Conservation (phyloP, 2,797 vertebrate species). For the Myotis myotis region DNA sequence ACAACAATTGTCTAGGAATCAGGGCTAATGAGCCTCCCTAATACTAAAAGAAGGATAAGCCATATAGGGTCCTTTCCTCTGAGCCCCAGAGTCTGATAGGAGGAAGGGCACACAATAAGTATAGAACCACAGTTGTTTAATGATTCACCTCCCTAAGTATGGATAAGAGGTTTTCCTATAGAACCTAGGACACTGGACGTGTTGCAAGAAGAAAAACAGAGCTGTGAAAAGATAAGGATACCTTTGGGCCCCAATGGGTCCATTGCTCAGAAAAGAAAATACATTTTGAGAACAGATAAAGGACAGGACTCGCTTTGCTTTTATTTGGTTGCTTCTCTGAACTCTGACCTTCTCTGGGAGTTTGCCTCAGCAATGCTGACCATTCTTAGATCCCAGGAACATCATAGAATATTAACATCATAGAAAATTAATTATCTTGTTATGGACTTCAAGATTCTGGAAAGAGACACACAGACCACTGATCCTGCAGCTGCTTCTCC, state of each 20-base stretch:
- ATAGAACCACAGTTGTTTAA: not conserved
- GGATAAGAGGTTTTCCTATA: not conserved
- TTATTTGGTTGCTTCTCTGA: not conserved
- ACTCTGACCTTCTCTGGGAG: not conserved
- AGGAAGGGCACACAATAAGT: not conserved
- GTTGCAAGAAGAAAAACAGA: not conserved
- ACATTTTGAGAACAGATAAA: not conserved
- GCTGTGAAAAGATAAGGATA: not conserved
- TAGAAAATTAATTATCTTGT: not conserved
- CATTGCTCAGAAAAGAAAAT: not conserved
- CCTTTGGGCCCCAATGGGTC: not conserved
- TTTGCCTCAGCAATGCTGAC: not conserved
- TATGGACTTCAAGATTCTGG: not conserved
- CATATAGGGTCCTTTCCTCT: rapidly evolving
- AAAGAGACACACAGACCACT: not conserved
- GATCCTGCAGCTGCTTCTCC: not conserved
- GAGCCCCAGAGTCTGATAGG: not conserved
- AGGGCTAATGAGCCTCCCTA: not conserved
- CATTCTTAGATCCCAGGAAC: not conserved
- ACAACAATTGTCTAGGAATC: too few species aligned
- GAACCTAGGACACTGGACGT: not conserved
- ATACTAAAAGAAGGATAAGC: not conserved
- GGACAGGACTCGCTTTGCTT: not conserved
- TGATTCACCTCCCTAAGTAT: not conserved
- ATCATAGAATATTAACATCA: not conserved